Conservation (phyloP, 1,140 invertebrate genomes). For the Akabosia matsudoensis region DNA sequence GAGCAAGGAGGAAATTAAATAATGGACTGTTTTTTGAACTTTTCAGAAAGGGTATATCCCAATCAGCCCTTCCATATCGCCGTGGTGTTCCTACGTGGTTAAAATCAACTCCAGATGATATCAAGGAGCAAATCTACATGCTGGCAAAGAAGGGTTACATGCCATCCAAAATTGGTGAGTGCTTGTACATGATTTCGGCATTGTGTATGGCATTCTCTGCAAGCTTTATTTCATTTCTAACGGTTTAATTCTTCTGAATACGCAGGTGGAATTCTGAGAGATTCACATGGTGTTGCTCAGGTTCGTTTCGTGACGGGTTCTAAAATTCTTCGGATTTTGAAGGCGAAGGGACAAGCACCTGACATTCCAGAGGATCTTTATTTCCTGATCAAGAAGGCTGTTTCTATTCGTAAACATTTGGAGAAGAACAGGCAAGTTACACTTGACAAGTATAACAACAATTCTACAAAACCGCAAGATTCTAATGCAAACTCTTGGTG, state of each 20-base stretch:
- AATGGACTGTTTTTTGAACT: neutral
- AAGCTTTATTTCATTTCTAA: no score
- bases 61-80: slow-evolving; percentile 95
- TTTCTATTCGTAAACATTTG: slow-evolving; percentile 97
- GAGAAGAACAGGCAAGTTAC: slow-evolving; percentile 77
- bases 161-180: slow-evolving; percentile 95
- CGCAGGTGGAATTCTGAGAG: slow-evolving; percentile 94
- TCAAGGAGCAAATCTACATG: slow-evolving; percentile 96
- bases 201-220: no score
- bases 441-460: no score
- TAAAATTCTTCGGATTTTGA: slow-evolving; percentile 97
- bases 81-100: slow-evolving; percentile 97
- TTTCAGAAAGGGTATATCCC: slow-evolving; percentile 99
- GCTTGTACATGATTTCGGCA: no score
- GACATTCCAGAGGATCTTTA: slow-evolving; percentile 97
- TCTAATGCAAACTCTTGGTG: neutral
- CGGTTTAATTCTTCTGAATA: neutral
- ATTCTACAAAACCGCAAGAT: no score
- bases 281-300: slow-evolving; percentile 98
- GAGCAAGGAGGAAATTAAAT: neutral
- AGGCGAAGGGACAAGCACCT: slow-evolving; percentile 91
- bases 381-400: slow-evolving; percentile 98
- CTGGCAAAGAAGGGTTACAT: slow-evolving; percentile 97
- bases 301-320: slow-evolving; percentile 96
- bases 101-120: slow-evolving; percentile 93